Conservation (phyloP, 1,140 invertebrate genomes). For the Leguminivora glycinivorella region DNA sequence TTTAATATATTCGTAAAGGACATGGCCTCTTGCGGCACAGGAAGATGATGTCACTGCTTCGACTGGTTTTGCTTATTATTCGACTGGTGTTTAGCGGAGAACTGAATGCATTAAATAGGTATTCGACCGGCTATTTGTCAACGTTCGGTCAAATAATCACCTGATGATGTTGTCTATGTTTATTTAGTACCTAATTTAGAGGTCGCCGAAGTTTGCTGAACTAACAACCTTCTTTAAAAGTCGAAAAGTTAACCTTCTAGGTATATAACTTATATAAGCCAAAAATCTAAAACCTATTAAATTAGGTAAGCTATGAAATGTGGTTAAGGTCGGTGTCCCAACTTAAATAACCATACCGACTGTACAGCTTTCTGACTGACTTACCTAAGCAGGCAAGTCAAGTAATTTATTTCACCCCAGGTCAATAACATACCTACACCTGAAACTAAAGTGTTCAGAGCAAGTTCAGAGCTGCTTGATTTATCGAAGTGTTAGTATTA, state of each 20-base stretch:
- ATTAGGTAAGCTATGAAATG: too few species aligned
- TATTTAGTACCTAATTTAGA: slow-evolving; percentile 7
- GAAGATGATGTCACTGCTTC: slow-evolving; percentile 76
- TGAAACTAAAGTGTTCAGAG: not conserved
- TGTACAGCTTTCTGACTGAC: not conserved
- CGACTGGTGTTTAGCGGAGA: slow-evolving; percentile 55
- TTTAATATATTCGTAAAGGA: slow-evolving; percentile 52
- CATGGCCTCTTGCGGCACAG: slow-evolving; percentile 61
- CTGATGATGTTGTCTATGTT: not conserved
- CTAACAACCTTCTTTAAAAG: slow-evolving; percentile 3
- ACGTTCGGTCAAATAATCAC: slow-evolving; percentile 28
- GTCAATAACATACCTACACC: too few species aligned
- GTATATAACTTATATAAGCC: too few species aligned
- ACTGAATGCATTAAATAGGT: slow-evolving; percentile 45
- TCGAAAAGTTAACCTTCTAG: not conserved
- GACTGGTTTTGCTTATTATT: slow-evolving; percentile 76
- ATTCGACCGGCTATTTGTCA: slow-evolving; percentile 34
- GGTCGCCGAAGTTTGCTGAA: not conserved
- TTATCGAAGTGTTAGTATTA: slow-evolving; percentile 15
- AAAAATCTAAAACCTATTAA: not conserved
- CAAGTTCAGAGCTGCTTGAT: not conserved
- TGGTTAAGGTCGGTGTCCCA: too few species aligned
- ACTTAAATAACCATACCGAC: too few species aligned
- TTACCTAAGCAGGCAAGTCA: not conserved
- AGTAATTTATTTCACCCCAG: too few species aligned